Percentiles rank a stretch among this genome's conserved stretches.
Conservation (phyloP, 2,888 invertebrate genomes). For the Monopis laevigella region DNA sequence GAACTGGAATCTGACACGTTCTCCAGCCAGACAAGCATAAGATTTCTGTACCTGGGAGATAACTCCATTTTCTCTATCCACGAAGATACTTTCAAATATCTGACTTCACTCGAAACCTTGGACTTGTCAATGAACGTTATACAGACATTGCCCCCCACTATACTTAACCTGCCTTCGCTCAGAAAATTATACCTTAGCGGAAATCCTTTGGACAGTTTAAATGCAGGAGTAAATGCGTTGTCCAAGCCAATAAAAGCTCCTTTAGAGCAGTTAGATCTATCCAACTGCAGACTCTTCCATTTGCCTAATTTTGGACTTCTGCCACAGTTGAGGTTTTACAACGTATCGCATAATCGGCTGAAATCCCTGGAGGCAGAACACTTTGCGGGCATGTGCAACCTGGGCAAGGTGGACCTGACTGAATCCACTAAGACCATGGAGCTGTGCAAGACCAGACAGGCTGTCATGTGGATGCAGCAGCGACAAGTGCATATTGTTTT, state of each 20-base stretch:
- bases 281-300: constrained; percentile 64
- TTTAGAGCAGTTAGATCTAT: constrained; percentile 66
- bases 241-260: constrained; percentile 67
- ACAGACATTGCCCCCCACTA: constrained; percentile 48
- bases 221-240: constrained; percentile 38
- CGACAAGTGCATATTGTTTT: constrained; percentile 37
- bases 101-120: constrained; percentile 59
- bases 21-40: constrained; percentile 55
- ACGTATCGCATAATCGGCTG: constrained; percentile 70
- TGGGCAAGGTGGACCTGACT: constrained; percentile 64
- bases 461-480: constrained; percentile 46
- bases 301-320: constrained; percentile 70
- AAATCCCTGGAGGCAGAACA: constrained; percentile 48
- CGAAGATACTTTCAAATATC: constrained; percentile 56
- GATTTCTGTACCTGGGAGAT: constrained; percentile 64
- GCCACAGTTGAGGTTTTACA: constrained; percentile 67
- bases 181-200: constrained; percentile 69
- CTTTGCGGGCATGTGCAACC: constrained; percentile 70
- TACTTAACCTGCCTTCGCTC: constrained; percentile 67
- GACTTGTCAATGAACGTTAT: constrained; percentile 67
- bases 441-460: constrained; percentile 37
- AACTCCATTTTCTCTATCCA: constrained; percentile 66
- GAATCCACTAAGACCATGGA: constrained; percentile 36
- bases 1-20: constrained; percentile 58
- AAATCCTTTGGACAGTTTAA: constrained; percentile 53